Conservation (phyloP, 2,888 invertebrate species). For the Listrodromus nycthemerus region DNA sequence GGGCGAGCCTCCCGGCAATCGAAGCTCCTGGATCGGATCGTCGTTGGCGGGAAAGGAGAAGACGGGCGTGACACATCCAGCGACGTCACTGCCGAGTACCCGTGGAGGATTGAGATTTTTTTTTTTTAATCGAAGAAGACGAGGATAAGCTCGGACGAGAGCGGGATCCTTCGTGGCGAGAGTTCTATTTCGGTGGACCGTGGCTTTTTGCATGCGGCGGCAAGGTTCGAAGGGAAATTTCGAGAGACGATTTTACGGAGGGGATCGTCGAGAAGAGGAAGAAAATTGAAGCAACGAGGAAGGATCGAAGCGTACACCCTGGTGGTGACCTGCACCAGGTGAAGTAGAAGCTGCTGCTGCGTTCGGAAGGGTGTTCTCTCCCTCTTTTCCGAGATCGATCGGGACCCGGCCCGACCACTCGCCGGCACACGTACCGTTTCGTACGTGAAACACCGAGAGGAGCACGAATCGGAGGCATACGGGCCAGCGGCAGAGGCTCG, state of each 20-base stretch:
- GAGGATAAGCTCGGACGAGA: background rate
- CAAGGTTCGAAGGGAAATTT: background rate
- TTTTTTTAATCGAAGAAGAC: conserved; percentile 26
- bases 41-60: conserved; percentile 50
- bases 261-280: background rate
- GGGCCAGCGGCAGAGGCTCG: conserved; percentile 35
- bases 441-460: conserved; percentile 57
- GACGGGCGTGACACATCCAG: conserved; percentile 39
- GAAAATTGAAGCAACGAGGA: conserved; percentile 25
- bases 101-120: background rate
- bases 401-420: conserved; percentile 67
- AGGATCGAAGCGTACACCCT: conserved; percentile 61
- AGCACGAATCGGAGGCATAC: conserved; percentile 40
- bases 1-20: conserved; percentile 40
- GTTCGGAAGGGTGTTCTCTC: conserved; percentile 66
- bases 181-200: background rate
- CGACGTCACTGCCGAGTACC: conserved; percentile 12
- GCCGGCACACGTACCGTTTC: conserved; percentile 62
- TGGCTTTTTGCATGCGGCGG: conserved; percentile 24
- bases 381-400: conserved; percentile 69
- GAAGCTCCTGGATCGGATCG: conserved; percentile 38
- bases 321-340: conserved; percentile 66
- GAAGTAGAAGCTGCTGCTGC: conserved; percentile 63
- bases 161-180: conserved; percentile 8
- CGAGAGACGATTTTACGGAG: background rate